Conservation (phyloP, 2,888 invertebrate genomes). For the Sphaerophoria taeniata region DNA sequence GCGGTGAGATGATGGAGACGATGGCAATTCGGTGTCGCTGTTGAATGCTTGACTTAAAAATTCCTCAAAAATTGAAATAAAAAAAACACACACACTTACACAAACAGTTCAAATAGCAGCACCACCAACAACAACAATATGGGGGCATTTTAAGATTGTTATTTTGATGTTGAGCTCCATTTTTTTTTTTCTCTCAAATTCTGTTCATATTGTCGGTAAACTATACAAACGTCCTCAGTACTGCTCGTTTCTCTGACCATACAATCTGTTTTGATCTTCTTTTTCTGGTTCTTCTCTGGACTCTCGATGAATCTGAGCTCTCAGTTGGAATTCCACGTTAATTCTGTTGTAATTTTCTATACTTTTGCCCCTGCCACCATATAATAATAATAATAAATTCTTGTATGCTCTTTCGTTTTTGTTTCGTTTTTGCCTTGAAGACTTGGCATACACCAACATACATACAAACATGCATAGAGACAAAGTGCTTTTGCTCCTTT, state of each 20-base stretch:
- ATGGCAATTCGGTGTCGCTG: constrained; percentile 68
- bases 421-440: constrained; percentile 28
- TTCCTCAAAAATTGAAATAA: constrained; percentile 52
- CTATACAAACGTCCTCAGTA: not conserved
- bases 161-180: constrained; percentile 64
- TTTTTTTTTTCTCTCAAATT: constrained; percentile 35
- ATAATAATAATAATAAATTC: constrained; percentile 74
- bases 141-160: constrained; percentile 67
- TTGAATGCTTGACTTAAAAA: constrained; percentile 68
- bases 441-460: not conserved
- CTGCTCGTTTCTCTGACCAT: not conserved
- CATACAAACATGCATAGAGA: constrained; percentile 31
- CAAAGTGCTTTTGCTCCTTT: constrained; percentile 53
- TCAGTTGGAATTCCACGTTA: constrained; percentile 69
- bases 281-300: constrained; percentile 24
- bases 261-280: constrained; percentile 20
- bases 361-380: constrained; percentile 67
- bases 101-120: constrained; percentile 41
- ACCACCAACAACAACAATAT: constrained; percentile 38
- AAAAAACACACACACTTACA: constrained; percentile 1
- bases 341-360: constrained; percentile 66
- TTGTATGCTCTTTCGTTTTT: constrained; percentile 49
- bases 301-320: constrained; percentile 20
- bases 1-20: no score
- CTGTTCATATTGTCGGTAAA: no score